A percentile compares a stretch with the other conserved stretches of the same genome.
These are phyloP conservation scores for Cheilinus undulatus DNA, from an alignment of 2,113 vertebrate species.

Conservation along the genomic window DNA sequence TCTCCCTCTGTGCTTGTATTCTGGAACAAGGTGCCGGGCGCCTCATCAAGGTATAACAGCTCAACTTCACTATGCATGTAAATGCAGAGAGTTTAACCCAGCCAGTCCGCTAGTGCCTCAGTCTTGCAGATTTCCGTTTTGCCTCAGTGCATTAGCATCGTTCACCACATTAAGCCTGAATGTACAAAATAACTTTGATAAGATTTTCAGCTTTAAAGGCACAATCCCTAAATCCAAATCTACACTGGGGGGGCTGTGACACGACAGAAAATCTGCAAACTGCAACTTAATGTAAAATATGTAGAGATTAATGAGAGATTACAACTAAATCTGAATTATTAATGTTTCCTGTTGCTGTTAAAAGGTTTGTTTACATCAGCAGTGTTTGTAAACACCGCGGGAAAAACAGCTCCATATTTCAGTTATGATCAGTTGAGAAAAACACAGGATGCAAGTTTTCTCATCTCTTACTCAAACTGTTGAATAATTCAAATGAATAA, in stretches of 20 bases:
- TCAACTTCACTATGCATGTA: too few relatives aligned
- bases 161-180: conserved; percentile 21
- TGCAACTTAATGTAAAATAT: conserved; percentile 6
- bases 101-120: neutral
- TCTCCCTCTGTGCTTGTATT: too few relatives aligned
- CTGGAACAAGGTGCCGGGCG: too few relatives aligned
- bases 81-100: too few relatives aligned
- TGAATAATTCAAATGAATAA: conserved; percentile 74
- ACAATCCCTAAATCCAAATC: conserved; percentile 3
- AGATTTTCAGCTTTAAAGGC: conserved; percentile 19
- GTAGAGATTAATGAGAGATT: conserved; percentile 30
- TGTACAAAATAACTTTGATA: neutral
- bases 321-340: conserved; percentile 42
- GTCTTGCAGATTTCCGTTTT: neutral
- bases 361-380: conserved; percentile 62
- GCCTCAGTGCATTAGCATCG: conserved; percentile 12
- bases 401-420: conserved; percentile 58
- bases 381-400: conserved; percentile 52
- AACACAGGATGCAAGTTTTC: conserved; percentile 63
- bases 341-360: conserved; percentile 34
- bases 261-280: neutral
- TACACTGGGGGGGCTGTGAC: neutral
- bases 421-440: conserved; percentile 60
- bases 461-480: conserved; percentile 53
- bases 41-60: too few relatives aligned